Percentiles rank a stretch among this genome's conserved stretches.
phyloP scores from a whole-genome alignment of 1,140 invertebrate genomes.

The Euwallacea similis region DNA sequence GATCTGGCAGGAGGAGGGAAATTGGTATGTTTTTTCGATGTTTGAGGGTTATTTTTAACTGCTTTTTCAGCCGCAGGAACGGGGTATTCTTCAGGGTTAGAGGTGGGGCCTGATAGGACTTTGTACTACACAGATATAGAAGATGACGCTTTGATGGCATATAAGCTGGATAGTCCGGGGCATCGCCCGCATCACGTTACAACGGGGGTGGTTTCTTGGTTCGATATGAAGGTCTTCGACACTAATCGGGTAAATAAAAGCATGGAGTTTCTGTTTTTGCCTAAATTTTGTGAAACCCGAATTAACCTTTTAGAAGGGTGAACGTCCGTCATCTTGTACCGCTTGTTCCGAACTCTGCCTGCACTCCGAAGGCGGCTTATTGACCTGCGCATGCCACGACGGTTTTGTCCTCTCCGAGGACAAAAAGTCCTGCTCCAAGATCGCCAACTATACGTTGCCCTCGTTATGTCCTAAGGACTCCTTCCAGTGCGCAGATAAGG shows the following conservation, averaged over 20 bases:
- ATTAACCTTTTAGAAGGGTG: not conserved
- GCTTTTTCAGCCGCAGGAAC: constrained; percentile 47
- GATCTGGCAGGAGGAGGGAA: constrained; percentile 66
- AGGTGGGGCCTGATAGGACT: constrained; percentile 59
- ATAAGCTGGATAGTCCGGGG: constrained; percentile 47
- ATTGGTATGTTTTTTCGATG: not conserved
- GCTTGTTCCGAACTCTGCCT: constrained; percentile 63
- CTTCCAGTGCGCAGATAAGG: constrained; percentile 55
- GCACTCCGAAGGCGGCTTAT: constrained; percentile 52
- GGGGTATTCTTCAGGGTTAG: constrained; percentile 74
- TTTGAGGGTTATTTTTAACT: not conserved
- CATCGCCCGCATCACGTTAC: constrained; percentile 52
- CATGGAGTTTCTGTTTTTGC: constrained; percentile 43
- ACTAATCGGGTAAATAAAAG: constrained; percentile 45
- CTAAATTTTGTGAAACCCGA: constrained; percentile 45
- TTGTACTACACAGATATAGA: constrained; percentile 76
- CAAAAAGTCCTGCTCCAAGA: constrained; percentile 42
- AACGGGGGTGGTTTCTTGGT: constrained; percentile 61
- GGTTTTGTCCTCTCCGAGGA: constrained; percentile 51
- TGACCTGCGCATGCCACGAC: constrained; percentile 61
- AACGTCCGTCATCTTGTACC: constrained; percentile 21
- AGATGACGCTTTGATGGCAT: constrained; percentile 60
- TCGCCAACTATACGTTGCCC: constrained; percentile 36
- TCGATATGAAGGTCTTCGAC: constrained; percentile 66
- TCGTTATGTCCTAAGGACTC: constrained; percentile 41